Conservation (phyloP, 1,140 invertebrate genomes). For the Coenobita brevimanus region DNA sequence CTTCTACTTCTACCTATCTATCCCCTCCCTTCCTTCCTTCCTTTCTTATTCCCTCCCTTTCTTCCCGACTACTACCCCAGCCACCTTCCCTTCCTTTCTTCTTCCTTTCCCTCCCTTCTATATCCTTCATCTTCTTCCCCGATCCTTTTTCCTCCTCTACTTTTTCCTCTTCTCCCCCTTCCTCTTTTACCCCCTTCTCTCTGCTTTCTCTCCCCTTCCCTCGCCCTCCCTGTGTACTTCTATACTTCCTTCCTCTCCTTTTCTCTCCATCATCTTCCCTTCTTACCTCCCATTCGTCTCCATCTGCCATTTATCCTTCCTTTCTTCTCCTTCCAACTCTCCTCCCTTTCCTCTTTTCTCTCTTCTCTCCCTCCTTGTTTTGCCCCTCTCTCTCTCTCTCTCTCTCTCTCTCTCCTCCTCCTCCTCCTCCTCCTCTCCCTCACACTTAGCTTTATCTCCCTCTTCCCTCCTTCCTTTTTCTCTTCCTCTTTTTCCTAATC, state of each 20-base stretch:
- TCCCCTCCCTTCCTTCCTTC: too few species aligned
- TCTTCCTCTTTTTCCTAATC: not conserved
- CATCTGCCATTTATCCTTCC: too few species aligned
- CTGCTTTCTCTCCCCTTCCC: constrained; percentile 1
- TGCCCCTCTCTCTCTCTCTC: not conserved
- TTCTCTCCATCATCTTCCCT: not conserved
- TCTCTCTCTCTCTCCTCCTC: not conserved
- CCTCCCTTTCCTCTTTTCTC: not conserved
- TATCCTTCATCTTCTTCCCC: too few species aligned
- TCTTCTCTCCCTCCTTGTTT: not conserved
- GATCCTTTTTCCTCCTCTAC: too few species aligned
- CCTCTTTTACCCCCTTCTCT: not conserved
- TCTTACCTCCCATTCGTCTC: not conserved
- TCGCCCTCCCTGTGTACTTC: constrained; percentile 6
- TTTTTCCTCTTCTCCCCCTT: constrained; percentile 15
- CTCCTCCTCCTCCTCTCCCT: not conserved
- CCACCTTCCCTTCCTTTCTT: too few species aligned
- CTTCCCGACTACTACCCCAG: too few species aligned
- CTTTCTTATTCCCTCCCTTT: too few species aligned
- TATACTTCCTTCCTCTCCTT: not conserved
- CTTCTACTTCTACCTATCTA: too few species aligned
- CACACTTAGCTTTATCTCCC: not conserved
- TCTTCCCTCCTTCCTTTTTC: too few species aligned
- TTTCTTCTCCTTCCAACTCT: too few species aligned
- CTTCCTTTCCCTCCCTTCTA: too few species aligned